Percentiles rank a stretch among this genome's conserved stretches.
Conservation (phyloP, 2,113 vertebrate species). For the Eudyptes chrysolophus region DNA sequence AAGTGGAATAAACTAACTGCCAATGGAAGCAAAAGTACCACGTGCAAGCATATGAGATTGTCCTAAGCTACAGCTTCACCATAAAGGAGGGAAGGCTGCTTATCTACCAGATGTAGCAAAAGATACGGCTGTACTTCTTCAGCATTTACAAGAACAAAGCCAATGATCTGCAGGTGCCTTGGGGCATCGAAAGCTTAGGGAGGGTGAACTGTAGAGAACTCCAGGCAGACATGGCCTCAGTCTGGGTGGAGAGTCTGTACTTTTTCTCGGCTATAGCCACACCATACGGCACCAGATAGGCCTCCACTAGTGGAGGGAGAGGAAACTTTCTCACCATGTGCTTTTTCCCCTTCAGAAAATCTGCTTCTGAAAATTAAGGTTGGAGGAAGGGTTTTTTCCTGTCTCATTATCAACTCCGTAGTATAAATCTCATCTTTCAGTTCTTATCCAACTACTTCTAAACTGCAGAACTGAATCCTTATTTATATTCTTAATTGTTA, state of each 20-base stretch:
- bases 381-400: background rate
- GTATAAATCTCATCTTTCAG: background rate
- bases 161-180: background rate
- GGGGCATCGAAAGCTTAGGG: background rate
- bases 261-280: background rate
- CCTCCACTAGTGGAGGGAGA: background rate
- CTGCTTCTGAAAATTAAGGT: background rate
- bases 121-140: background rate
- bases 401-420: background rate
- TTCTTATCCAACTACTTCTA: background rate
- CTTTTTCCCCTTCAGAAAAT: background rate
- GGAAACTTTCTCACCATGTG: background rate
- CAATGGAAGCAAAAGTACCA: background rate
- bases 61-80: background rate
- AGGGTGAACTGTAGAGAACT: background rate
- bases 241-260: background rate
- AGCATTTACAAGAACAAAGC: background rate
- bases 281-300: rapidly evolving
- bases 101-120: background rate
- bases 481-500: background rate
- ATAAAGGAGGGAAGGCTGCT: background rate
- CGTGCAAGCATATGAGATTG: rapidly evolving
- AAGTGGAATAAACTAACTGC: background rate
- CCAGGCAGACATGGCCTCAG: background rate
- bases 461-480: background rate